These are phyloP conservation scores for Holothuria scabra DNA, from an alignment of 53 echinoderm and acorn worm species.

Conservation along the genomic window DNA sequence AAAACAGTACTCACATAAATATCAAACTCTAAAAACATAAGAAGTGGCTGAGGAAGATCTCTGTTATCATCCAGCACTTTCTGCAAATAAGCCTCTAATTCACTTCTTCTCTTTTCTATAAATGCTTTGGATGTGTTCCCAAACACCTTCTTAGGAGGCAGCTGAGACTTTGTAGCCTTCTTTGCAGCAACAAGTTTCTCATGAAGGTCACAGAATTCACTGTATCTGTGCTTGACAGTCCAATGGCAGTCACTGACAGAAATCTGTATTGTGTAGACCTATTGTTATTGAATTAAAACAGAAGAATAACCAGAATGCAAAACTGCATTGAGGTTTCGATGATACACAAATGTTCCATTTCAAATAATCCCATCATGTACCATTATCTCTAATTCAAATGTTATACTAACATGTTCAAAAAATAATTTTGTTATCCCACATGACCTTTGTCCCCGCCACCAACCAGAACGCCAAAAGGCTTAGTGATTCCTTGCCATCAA, in stretches of 20 bases:
- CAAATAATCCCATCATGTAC: too few species aligned
- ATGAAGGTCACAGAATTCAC: slow-evolving; percentile 90
- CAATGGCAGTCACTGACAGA: slow-evolving; percentile 82
- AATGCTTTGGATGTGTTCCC: slow-evolving; percentile 92
- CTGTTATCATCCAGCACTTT: slow-evolving; percentile 63
- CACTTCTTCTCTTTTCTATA: slow-evolving; percentile 81
- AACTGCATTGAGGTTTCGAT: too few species aligned
- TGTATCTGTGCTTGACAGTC: slow-evolving; percentile 94
- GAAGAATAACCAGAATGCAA: too few species aligned
- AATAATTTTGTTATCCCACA: too few species aligned
- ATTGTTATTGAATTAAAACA: background rate
- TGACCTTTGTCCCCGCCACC: too few species aligned
- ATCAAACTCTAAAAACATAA: slow-evolving; percentile 95
- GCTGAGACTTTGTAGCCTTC: slow-evolving; percentile 62
- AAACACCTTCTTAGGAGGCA: slow-evolving; percentile 92
- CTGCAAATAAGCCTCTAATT: slow-evolving; percentile 82
- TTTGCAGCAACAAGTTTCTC: slow-evolving; percentile 75
- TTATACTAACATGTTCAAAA: too few species aligned
- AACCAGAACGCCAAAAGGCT: too few species aligned
- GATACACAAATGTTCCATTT: too few species aligned
- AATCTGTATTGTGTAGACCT: slow-evolving; percentile 88
- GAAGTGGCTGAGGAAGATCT: slow-evolving; percentile 70
- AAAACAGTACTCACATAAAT: slow-evolving; percentile 72
- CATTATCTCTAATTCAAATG: too few species aligned
- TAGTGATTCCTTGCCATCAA: too few species aligned